A percentile compares a stretch with the other conserved stretches of the same genome.
Conservation (phyloP, 2,113 vertebrate species). For the Ailuropoda melanoleuca region DNA sequence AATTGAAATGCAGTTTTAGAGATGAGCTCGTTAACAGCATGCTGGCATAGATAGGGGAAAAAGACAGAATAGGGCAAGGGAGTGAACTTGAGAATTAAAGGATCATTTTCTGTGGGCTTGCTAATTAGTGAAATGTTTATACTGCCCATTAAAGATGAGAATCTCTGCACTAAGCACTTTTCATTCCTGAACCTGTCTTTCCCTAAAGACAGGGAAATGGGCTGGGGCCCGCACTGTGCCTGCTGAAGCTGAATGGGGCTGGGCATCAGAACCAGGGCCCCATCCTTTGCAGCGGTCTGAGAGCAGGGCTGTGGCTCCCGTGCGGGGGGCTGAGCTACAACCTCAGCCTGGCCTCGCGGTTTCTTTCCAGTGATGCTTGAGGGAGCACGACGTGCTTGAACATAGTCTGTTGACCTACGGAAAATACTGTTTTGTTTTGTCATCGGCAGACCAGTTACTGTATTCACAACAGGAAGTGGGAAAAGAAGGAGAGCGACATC, state of each 20-base stretch:
- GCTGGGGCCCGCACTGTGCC: neutral
- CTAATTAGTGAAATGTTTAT: constrained; percentile 36
- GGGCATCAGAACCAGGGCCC: rapidly evolving
- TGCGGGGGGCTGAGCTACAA: rapidly evolving
- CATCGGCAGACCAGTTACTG: too few relatives aligned
- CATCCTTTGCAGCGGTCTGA: neutral
- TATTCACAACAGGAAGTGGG: neutral
- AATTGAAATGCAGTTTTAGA: neutral
- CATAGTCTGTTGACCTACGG: neutral
- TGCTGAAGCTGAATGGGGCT: neutral
- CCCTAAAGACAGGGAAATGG: neutral
- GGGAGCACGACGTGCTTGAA: neutral
- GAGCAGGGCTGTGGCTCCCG: neutral
- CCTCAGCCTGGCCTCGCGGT: neutral
- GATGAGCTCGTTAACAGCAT: neutral
- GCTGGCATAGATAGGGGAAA: neutral
- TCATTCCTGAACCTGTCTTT: neutral
- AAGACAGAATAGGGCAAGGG: neutral
- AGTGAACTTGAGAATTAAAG: constrained; percentile 31
- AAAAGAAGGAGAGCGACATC: neutral
- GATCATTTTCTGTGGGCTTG: constrained; percentile 28
- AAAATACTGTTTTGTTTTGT: neutral
- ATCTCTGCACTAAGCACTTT: constrained; percentile 4
- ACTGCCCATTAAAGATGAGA: constrained; percentile 19
- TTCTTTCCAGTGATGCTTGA: neutral